These are phyloP conservation scores for Petroica traversi DNA, from an alignment of 2,113 vertebrate genomes.

Conservation along the genomic window DNA sequence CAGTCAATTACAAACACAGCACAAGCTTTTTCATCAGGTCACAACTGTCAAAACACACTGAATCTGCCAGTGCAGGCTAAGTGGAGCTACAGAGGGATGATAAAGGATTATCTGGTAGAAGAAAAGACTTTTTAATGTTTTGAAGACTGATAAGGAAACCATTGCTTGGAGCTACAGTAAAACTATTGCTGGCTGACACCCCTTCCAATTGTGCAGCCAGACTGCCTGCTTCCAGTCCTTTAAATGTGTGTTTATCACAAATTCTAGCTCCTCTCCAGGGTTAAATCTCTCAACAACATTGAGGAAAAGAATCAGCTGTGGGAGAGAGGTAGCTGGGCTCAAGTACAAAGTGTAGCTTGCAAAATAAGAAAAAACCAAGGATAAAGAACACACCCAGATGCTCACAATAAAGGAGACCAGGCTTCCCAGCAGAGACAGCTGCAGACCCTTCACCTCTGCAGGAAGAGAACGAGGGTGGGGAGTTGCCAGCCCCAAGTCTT, in stretches of 20 bases:
- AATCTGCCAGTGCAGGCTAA: constrained; percentile 21
- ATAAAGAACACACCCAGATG: background rate
- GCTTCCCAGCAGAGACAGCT: background rate
- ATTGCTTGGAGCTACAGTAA: constrained; percentile 4
- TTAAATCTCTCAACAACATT: background rate
- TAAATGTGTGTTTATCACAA: background rate
- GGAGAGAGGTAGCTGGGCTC: background rate
- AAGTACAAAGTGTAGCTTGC: background rate
- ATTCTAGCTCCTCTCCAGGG: background rate
- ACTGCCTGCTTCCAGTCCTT: background rate
- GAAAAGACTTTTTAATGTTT: constrained; percentile 51
- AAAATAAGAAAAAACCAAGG: background rate
- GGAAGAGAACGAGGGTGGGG: background rate
- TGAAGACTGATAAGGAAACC: constrained; percentile 39
- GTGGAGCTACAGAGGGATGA: constrained; percentile 37
- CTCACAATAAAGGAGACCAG: background rate
- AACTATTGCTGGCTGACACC: constrained; percentile 2
- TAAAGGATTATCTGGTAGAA: constrained; percentile 53
- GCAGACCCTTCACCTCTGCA: background rate
- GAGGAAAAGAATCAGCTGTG: background rate
- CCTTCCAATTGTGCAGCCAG: background rate
- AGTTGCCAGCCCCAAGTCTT: background rate
- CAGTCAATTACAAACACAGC: constrained; percentile 55
- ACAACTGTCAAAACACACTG: constrained; percentile 53
- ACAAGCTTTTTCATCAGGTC: constrained; percentile 41